Base-by-base conservation (phyloP, 2,797 vertebrate species). In the Tympanoctomys barrerae region DNA sequence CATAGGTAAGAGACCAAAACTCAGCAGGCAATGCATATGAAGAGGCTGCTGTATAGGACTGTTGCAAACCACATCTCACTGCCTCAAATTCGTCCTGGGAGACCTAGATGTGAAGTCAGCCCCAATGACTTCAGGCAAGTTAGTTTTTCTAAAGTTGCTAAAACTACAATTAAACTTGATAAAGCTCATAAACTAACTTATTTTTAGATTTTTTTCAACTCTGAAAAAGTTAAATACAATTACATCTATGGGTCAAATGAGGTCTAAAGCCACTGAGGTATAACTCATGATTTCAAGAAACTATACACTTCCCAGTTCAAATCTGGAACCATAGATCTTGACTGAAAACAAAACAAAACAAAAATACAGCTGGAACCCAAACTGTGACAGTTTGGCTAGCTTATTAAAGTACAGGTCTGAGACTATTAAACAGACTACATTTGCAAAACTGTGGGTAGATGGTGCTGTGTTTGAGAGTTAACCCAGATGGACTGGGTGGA, bases 401-500 rank as follows among this genome's bases (percentile, higher is more conserved):
- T 93, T 96, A 94, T 95, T 90, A 95, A 97, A 92, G 31, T 28
- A 5, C 61, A 73, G 66, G n/a, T 57, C 83, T 64, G 75, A 61
- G 24, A 68, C 78, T 86, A 70, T 93, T 90, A 87, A 95, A 57
- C 96, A 96, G 90, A 94, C 61, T 49, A 89, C 75, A 26, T 39
- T 52, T 49, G 13, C 71, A 39, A 90, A 96, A 68, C 59, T 4
- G 0, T 5, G 24, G 81, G 79, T 57, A 88, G 52, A 71, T 68
- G 9, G 80, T 54, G 28, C 66, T 81, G 33, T 14, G 22, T 87
- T 81, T 94, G 78, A 94, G 89, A 96, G 90, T 89, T 95, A 97
- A 77, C 86, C 93, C 97, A 97, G 96, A 94, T 96, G 95, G 94
- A 62, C 52, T 68, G 95, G 92, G 95, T 75, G 96, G 95, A 88